These are phyloP conservation scores for Pocillopora verrucosa DNA, from an alignment of 64 coral and sea anemone genomes.

Conservation along the genomic window DNA sequence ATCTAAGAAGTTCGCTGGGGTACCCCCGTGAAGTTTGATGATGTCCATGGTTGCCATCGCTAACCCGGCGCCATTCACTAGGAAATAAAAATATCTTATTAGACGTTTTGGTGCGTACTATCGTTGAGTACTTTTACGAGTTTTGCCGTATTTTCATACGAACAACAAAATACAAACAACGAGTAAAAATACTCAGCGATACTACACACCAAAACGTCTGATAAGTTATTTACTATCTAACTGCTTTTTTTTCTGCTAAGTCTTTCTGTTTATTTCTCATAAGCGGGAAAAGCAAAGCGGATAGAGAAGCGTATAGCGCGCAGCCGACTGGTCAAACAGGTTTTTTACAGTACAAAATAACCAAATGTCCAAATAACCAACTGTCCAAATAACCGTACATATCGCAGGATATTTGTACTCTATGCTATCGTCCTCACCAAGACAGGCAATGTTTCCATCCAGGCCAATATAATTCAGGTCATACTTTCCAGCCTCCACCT, in stretches of 20 bases:
- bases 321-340: too few species aligned
- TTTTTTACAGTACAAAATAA: too few species aligned
- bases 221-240: too few species aligned
- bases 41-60: constrained; percentile 99
- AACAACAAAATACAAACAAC: too few species aligned
- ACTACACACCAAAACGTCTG: too few species aligned
- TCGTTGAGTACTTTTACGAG: background rate
- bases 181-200: too few species aligned
- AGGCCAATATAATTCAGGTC: constrained; percentile 95
- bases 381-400: too few species aligned
- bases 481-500: constrained; percentile 88
- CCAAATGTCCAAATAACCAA: too few species aligned
- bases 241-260: background rate
- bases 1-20: constrained; percentile 92
- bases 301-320: too few species aligned
- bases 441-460: constrained; percentile 97
- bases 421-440: constrained; percentile 41
- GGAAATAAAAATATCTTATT: background rate
- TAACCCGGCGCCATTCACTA: constrained; percentile 98
- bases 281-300: too few species aligned
- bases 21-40: constrained; percentile 85
- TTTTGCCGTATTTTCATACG: too few species aligned
- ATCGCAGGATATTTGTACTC: background rate
- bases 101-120: background rate
- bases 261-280: too few species aligned